A percentile compares a stretch with the other conserved stretches of the same genome.
These are phyloP conservation scores for Bufo gargarizans DNA, from an alignment of 2,113 vertebrate species.

Conservation along the genomic window DNA sequence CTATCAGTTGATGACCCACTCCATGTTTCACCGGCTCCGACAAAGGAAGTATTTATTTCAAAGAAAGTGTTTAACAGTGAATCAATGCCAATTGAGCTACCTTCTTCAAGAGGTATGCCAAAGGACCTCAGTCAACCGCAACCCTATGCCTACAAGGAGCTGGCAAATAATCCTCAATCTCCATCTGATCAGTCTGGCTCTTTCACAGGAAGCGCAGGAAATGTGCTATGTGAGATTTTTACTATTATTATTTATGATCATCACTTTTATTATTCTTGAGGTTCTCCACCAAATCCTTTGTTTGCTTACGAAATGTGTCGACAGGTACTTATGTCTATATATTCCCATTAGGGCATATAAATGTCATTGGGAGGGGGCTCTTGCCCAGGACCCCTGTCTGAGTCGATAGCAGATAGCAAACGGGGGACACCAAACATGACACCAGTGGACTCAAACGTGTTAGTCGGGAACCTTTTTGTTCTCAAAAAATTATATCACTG, in stretches of 20 bases:
- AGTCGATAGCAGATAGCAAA: too few species aligned
- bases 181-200: conserved; percentile 23
- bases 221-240: conserved; percentile 48
- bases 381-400: too few species aligned
- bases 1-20: not conserved
- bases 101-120: not conserved
- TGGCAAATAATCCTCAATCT: conserved; percentile 18
- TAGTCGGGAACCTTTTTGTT: too few species aligned
- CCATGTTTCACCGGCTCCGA: conserved; percentile 4
- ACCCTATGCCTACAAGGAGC: conserved; percentile 1
- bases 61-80: conserved; percentile 47
- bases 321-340: not conserved
- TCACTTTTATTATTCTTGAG: not conserved
- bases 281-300: not conserved
- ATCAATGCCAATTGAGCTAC: not conserved
- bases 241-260: not conserved
- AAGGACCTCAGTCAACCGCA: not conserved
- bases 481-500: too few species aligned
- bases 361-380: too few species aligned
- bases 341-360: too few species aligned
- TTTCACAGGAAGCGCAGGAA: not conserved
- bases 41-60: conserved; percentile 41
- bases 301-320: not conserved
- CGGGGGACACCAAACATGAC: too few species aligned
- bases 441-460: too few species aligned